Evolutionary conservation across 2,888 invertebrate genomes (phyloP).

Genomic region (Dicycla oo): DNA sequence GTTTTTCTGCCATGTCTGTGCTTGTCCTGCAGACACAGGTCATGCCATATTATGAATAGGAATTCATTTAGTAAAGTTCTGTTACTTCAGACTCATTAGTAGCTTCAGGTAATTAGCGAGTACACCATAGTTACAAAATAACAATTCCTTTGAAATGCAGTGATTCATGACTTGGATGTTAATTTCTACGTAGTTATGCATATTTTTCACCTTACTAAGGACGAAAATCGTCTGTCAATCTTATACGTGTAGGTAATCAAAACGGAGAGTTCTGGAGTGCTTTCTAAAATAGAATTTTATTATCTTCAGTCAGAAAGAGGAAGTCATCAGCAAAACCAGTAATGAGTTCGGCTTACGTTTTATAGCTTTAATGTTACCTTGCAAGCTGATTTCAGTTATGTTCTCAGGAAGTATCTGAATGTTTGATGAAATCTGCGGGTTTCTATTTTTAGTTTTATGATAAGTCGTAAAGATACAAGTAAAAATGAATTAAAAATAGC

Average conservation of each 20-base stretch:
- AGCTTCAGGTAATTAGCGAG: conserved; percentile 73
- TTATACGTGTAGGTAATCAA: conserved; percentile 12
- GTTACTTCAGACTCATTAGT: conserved; percentile 71
- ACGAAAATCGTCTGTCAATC: conserved; percentile 9
- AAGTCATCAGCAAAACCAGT: conserved; percentile 21
- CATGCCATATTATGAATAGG: conserved; percentile 57
- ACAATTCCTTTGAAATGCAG: conserved; percentile 70
- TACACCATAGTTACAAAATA: conserved; percentile 69
- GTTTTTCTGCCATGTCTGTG: conserved; percentile 60
- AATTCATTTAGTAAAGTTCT: conserved; percentile 61
- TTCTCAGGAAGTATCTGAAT: background rate
- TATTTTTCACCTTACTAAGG: conserved; percentile 19
- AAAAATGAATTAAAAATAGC: background rate
- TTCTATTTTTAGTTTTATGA: conserved; percentile 16
- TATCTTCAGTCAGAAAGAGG: conserved; percentile 38
- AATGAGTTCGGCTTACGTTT: conserved; percentile 20
- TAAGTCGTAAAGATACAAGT: conserved; percentile 5
- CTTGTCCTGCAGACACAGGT: conserved; percentile 41
- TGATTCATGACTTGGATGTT: conserved; percentile 70
- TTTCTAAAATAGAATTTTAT: conserved; percentile 45
- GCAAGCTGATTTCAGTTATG: conserved; percentile 6
- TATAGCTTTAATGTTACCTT: conserved; percentile 24
- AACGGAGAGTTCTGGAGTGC: conserved; percentile 23
- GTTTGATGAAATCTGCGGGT: conserved; percentile 7
- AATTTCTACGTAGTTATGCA: conserved; percentile 22